Base-by-base conservation (phyloP, 2,113 vertebrate genomes). In the Speoplatyrhinus poulsoni region DNA sequence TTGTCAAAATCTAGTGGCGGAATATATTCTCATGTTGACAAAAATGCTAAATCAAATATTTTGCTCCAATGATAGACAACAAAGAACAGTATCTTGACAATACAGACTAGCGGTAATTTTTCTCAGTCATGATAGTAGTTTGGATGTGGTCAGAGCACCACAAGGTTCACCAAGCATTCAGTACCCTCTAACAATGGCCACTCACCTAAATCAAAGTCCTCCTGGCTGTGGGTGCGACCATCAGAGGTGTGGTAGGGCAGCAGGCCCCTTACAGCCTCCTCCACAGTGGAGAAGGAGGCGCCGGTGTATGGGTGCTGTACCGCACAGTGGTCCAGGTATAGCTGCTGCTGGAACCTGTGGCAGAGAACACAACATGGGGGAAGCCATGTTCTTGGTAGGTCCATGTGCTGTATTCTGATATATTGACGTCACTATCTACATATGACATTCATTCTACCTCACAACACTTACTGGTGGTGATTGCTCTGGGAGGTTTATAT, bases 211-310 rank as follows among this genome's bases (percentile, higher is more conserved):
- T 17, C 64, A 69, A 94, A 90, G 81, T 92, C 82, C 1, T 74
- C 81, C 62, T 86, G 83, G 17, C 83, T 81, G 66, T 92, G 92
- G 72, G 88, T 76, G 67, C 75, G 75, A 55, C 93, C 89, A 10
- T 88, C 82, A 54, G 90, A 93, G 70, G 87, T 80, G 83, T 94
- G 93, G 75, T 92, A 94, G 3, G 93, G 93, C 78, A 94, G 79
- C 76, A 94, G 88, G 63, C 78, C 83, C 33, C 67, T 73, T 1
- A 90, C 83, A 0, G 90, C 88, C 12, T 93, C 90, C 70, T 88
- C 86, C 80, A 93, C 68, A 0, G 90, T 88, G 77, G 83, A 15
- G 69, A 94, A 94, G 54, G 85, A 77, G 6, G 83, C 67, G 4
- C 68, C 60, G 49, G 87, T 85, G 62, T 85, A 69, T 3, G 91